These are phyloP conservation scores for Benitochromis conjunctus DNA, from an alignment of 2,113 vertebrate genomes.

Conservation along the genomic window DNA sequence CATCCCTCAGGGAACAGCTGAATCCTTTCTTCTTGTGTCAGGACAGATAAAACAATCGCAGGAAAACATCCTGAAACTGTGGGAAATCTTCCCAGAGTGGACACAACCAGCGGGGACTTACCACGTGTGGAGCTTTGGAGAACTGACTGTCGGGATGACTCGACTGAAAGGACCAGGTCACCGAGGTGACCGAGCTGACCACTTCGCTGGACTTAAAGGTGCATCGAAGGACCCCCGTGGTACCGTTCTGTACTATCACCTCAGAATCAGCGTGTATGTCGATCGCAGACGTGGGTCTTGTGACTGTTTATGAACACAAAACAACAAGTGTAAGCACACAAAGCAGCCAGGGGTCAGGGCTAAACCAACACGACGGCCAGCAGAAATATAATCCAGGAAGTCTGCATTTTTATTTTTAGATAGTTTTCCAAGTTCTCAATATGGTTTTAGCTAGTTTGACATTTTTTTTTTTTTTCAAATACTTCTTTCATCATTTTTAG, in stretches of 20 bases:
- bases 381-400: not conserved
- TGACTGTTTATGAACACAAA: constrained; percentile 25
- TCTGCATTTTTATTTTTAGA: not conserved
- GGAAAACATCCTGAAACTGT: constrained; percentile 32
- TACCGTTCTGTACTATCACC: constrained; percentile 85
- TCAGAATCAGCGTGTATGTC: constrained; percentile 80
- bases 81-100: not conserved
- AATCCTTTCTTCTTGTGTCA: not conserved
- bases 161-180: constrained; percentile 83
- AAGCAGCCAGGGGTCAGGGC: not conserved
- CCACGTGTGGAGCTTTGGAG: constrained; percentile 50
- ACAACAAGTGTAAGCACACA: not conserved
- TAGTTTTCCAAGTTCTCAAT: not conserved
- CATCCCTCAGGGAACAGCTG: not conserved
- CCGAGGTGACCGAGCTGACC: constrained; percentile 66
- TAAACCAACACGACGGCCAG: not conserved
- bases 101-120: constrained; percentile 28
- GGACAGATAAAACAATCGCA: not conserved
- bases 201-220: constrained; percentile 81
- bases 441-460: not conserved
- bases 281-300: constrained; percentile 65
- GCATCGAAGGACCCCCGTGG: constrained; percentile 80
- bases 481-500: too few relatives aligned
- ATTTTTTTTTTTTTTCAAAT: not conserved
- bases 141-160: constrained; percentile 58